Base-by-base conservation (phyloP, 1,140 invertebrate species). In the Polyergus mexicanus region DNA sequence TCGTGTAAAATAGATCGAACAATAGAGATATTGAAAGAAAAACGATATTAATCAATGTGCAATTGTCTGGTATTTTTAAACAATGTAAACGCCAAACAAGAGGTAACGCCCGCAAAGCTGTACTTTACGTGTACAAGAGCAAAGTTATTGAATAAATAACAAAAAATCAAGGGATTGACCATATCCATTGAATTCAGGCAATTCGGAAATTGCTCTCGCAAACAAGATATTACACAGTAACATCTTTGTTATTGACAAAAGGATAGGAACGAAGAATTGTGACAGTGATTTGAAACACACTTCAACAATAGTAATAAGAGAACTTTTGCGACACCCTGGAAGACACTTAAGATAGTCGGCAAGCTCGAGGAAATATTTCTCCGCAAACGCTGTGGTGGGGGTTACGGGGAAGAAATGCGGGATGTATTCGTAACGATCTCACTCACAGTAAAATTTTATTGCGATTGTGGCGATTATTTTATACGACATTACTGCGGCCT, bases 361-460 rank as follows among this genome's bases (percentile, higher is more conserved):
- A 44, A 44, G 16, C 41, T 22, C 22, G 35, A 62, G 38, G 19
- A 60, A 86, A 74, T 68, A 74, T 75, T 38, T 35, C 22, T 35
- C 28, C 10, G 47, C 13, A 19, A 60, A 41, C 19, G 4, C 11
- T 16, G 2, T 19, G 11, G 1, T 11, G 6, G 60, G 10, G 11
- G 3, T 35, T 19, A 16, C 8, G 11, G 11, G 11, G 28, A n/a
- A 66, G n/a, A 28, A 1, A 38, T 54, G 56, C 3, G 28, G 10
- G 2, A 35, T 44, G 32, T 28, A 41, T 32, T 38, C 35, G 10
- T 54, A 25, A 56, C 4, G 41, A 69, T 35, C 84, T 76, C 58
- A 75, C 16, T 19, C 19, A n/a, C 8, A 19, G 25, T 88, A 84
- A 88, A 75, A 22, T 87, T 87, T 69, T 11, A 69, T 47, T n/a